These are phyloP conservation scores for Lanius ludovicianus DNA, from an alignment of 2,113 vertebrate genomes.

Conservation along the genomic window DNA sequence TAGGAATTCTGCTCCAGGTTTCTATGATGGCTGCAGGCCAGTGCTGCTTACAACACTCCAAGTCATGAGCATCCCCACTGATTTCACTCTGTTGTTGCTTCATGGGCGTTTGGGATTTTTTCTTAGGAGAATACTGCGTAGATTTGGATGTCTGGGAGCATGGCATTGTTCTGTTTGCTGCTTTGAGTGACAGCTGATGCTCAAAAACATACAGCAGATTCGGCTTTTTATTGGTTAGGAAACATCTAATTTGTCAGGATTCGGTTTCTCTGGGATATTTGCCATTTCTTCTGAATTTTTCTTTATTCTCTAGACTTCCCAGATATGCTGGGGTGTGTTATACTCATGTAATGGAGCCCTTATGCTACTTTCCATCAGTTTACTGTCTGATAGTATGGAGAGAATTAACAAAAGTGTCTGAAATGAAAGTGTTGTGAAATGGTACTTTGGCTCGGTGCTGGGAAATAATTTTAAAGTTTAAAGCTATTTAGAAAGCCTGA, in stretches of 20 bases:
- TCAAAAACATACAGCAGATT: not conserved
- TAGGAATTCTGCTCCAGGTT: not conserved
- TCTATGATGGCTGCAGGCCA: not conserved
- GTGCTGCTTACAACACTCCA: accelerated
- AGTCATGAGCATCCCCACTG: not conserved
- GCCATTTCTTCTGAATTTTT: not conserved
- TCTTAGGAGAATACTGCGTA: not conserved
- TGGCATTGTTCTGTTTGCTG: not conserved
- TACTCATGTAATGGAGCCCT: not conserved
- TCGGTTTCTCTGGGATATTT: not conserved
- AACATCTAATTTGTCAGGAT: not conserved
- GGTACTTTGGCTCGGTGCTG: not conserved
- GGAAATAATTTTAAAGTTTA: not conserved
- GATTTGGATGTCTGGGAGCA: not conserved
- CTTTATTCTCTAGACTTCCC: not conserved
- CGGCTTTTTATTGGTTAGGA: not conserved
- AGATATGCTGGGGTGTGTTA: not conserved
- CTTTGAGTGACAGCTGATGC: not conserved
- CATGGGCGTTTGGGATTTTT: not conserved
- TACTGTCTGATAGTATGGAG: accelerated
- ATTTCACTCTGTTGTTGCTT: not conserved
- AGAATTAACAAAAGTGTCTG: not conserved
- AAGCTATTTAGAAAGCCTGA: not conserved
- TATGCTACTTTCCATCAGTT: not conserved
- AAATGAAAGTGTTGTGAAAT: not conserved